Percentiles rank a stretch among this genome's conserved stretches.
phyloP scores from a whole-genome alignment of 2,888 invertebrate genomes.

The Coelogynopora nodosa region DNA sequence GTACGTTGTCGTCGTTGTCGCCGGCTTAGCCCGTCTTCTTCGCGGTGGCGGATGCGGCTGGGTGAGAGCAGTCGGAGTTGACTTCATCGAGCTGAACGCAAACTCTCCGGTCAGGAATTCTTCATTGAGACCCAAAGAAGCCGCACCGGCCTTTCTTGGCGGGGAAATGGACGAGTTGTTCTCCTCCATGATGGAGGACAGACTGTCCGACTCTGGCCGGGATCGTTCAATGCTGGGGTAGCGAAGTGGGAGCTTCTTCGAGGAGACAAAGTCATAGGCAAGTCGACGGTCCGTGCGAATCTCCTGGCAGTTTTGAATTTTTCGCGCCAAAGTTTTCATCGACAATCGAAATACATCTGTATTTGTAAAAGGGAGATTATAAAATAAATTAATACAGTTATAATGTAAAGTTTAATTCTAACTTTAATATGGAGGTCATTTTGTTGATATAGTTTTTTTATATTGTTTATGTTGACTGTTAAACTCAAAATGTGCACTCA shows the following conservation, averaged over 20 bases:
- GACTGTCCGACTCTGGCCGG: neutral
- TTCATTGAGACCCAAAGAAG: neutral
- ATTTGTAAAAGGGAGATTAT: neutral
- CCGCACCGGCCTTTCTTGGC: neutral
- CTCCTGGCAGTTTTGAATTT: neutral
- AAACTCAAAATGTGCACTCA: too few species aligned
- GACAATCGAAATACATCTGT: neutral
- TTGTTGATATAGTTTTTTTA: too few species aligned
- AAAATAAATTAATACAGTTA: too few species aligned
- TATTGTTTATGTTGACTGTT: too few species aligned
- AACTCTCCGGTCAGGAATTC: neutral
- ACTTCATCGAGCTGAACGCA: neutral
- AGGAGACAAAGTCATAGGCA: conserved; percentile 1
- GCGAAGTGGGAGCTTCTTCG: conserved; percentile 18
- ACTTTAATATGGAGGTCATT: too few species aligned
- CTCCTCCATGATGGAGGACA: neutral
- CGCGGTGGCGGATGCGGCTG: neutral
- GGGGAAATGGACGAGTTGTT: neutral
- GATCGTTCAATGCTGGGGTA: neutral
- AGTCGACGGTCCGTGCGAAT: neutral
- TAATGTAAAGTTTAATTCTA: too few species aligned
- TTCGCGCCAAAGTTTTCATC: neutral
- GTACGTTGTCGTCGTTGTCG: neutral
- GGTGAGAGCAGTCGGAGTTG: neutral
- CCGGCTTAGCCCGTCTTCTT: neutral